Conservation (phyloP, 2,113 vertebrate species). For the Bungarus multicinctus region DNA sequence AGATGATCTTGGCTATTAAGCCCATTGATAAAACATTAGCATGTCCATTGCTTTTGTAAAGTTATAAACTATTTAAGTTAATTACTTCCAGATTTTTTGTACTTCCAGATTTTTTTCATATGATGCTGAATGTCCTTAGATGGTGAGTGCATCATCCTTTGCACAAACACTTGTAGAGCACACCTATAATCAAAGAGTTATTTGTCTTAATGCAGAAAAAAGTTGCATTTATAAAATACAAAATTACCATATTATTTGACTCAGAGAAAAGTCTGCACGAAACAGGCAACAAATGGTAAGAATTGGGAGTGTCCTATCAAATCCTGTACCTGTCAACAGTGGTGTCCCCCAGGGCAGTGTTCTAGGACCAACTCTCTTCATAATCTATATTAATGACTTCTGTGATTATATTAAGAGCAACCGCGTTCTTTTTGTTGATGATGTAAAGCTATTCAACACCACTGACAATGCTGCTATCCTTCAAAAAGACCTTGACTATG, state of each 20-base stretch:
- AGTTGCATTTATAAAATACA: background rate
- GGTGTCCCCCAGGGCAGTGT: too few relatives aligned
- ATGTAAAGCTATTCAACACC: too few relatives aligned
- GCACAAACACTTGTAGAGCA: background rate
- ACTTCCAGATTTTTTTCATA: conserved; percentile 1
- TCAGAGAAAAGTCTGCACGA: background rate
- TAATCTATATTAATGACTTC: too few relatives aligned
- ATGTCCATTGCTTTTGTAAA: background rate
- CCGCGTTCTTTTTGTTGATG: too few relatives aligned
- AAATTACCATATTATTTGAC: background rate
- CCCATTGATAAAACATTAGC: conserved; percentile 16
- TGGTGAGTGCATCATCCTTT: background rate
- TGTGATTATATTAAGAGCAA: too few relatives aligned
- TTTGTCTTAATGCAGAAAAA: background rate
- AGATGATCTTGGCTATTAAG: conserved; percentile 34
- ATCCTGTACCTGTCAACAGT: too few relatives aligned
- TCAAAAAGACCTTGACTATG: too few relatives aligned
- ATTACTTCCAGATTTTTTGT: conserved; percentile 8
- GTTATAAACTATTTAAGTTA: conserved; percentile 15
- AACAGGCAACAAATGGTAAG: too few relatives aligned
- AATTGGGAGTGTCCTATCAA: too few relatives aligned
- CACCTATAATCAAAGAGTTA: background rate
- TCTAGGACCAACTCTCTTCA: too few relatives aligned
- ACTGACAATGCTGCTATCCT: too few relatives aligned
- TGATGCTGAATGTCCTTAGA: background rate